These are phyloP conservation scores for Intellagama lesueurii DNA, from an alignment of 2,797 vertebrate species.

Conservation along the genomic window DNA sequence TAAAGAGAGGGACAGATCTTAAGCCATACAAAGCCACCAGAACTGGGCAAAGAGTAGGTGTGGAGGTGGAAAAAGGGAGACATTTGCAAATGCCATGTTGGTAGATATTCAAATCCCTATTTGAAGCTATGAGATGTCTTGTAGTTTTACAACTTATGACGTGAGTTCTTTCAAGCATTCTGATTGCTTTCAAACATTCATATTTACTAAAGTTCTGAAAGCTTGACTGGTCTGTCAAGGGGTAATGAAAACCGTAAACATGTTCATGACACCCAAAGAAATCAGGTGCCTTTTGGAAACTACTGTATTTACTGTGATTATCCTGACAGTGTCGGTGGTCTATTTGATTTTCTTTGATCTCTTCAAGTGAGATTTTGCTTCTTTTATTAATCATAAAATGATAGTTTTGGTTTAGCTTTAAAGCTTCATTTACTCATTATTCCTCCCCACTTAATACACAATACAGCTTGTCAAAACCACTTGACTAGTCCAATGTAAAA, in stretches of 20 bases:
- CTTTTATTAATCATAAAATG: constrained; percentile 48
- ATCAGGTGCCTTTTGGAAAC: constrained; percentile 29
- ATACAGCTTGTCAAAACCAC: constrained; percentile 33
- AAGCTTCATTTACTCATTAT: constrained; percentile 27
- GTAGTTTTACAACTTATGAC: constrained; percentile 28
- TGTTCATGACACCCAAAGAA: constrained; percentile 41
- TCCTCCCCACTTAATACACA: constrained; percentile 37
- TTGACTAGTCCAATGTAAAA: constrained; percentile 54
- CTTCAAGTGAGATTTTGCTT: constrained; percentile 54
- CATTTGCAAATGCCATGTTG: not conserved
- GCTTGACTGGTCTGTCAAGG: constrained; percentile 55
- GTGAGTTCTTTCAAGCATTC: constrained; percentile 55
- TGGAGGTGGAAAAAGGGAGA: not conserved
- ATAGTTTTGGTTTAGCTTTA: constrained; percentile 16
- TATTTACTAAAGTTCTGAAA: constrained; percentile 57
- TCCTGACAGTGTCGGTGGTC: constrained; percentile 6
- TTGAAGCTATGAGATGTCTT: not conserved
- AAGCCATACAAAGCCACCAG: not conserved
- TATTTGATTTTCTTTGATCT: constrained; percentile 44
- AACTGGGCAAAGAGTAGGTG: not conserved
- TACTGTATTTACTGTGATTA: not conserved
- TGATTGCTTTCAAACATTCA: constrained; percentile 41
- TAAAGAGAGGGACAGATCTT: not conserved
- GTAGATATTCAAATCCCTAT: not conserved
- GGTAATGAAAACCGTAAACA: constrained; percentile 59